Base-by-base conservation (phyloP, 2,113 vertebrate genomes). In the Gambusia holbrooki region DNA sequence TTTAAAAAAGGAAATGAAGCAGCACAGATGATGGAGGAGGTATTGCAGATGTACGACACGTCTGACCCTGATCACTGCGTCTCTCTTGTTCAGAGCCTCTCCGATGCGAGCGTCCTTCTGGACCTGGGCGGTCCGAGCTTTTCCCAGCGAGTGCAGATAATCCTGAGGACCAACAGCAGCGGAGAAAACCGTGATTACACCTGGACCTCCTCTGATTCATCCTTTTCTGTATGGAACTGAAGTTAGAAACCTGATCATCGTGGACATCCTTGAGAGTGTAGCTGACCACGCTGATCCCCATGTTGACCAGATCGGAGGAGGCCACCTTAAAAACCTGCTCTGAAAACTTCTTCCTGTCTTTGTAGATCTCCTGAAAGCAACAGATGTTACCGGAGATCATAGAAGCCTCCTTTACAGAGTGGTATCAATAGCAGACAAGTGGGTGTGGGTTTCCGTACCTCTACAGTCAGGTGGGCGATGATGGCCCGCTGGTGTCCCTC, bases 231-330 rank as follows among this genome's bases (percentile, higher is more conserved):
- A 15, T 3, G 22, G 10, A 22, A 69, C 3, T 0, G 2, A 13
- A 65, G 2, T 51, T 63, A 11, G 1, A 3, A 25, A 90, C 87
- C 86, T 89, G 90, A 63, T 84, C 97, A 0, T 98, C 96, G 0
- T 97, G 96, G 37, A 98, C 96, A 45, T 98, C 96, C 89, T 98
- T 98, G 48, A 98, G 93, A 0, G 96, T 97, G 89, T 98, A 98
- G 94, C 96, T 98, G 88, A 98, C 97, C 85, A 98, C 96, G 0
- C 96, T 96, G 89, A 98, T 98, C 19, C 97, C 97, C 97, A 98
- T 98, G 92, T 98, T 97, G 72, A 98, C 95, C 65, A 98, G 95
- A 86, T 98, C 96, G 0, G 97, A 98, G 0, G 97, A 98, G 0
- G 97, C 97, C 84, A 98, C 97, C 67, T 97, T 96, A 78, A 98